Evolutionary conservation across 2,797 vertebrate genomes (phyloP).

Genomic region (Anabacerthia variegaticeps): DNA sequence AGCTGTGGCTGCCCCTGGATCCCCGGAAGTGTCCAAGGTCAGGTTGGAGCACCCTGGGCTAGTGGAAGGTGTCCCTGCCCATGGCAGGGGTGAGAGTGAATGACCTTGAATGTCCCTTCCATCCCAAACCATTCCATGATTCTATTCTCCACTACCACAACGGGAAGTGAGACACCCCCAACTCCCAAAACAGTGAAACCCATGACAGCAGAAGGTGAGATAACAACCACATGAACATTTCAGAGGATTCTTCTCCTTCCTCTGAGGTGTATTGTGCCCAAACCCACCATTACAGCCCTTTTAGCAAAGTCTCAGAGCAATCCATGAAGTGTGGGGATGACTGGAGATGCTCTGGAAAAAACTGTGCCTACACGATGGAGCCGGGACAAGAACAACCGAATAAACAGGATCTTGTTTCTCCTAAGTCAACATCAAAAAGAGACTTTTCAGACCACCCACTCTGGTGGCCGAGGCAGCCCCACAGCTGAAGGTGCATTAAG

Average conservation of each 20-base stretch:
- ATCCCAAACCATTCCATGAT: not conserved
- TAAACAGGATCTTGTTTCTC: not conserved
- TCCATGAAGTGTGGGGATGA: not conserved
- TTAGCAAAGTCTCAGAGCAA: not conserved
- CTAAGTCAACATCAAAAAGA: not conserved
- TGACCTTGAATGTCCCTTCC: not conserved
- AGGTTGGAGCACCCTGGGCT: rapidly evolving
- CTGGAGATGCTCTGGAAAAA: not conserved
- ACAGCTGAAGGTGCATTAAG: not conserved
- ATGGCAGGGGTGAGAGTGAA: not conserved
- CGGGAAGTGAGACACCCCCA: rapidly evolving
- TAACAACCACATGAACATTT: not conserved
- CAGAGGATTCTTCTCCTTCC: not conserved
- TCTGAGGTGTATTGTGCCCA: not conserved
- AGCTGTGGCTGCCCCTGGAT: not conserved
- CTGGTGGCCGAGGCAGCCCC: not conserved
- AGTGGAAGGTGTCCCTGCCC: rapidly evolving
- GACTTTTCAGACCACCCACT: not conserved
- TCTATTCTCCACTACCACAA: not conserved
- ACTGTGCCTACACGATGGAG: not conserved
- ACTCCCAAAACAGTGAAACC: not conserved
- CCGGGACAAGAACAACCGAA: not conserved
- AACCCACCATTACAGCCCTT: not conserved
- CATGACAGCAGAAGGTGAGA: not conserved
- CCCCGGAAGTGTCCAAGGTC: not conserved